Conservation (phyloP, 2,797 vertebrate genomes). For the Tauraco hartlaubi region DNA sequence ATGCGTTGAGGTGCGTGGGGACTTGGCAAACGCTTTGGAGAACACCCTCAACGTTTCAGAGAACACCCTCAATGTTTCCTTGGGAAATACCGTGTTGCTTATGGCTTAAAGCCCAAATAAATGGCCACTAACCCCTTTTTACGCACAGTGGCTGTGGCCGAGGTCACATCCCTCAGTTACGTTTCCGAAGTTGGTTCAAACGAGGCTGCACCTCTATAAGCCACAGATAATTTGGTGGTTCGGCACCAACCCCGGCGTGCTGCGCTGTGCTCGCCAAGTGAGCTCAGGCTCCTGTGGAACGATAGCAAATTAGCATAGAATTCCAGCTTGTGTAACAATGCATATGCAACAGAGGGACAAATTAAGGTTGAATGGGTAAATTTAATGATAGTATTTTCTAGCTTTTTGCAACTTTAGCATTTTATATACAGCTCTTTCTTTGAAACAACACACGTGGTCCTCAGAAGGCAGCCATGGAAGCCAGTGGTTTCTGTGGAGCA, state of each 20-base stretch:
- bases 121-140: background rate
- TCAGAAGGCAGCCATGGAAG: background rate
- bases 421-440: background rate
- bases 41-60: background rate
- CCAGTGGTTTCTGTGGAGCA: background rate
- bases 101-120: background rate
- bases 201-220: background rate
- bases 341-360: background rate
- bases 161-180: background rate
- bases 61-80: background rate
- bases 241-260: background rate
- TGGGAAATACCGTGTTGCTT: background rate
- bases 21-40: background rate
- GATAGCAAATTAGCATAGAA: background rate
- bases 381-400: background rate
- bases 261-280: background rate
- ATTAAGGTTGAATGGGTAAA: background rate
- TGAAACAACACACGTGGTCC: fast-evolving
- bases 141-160: background rate
- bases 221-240: background rate
- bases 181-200: background rate
- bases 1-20: fast-evolving
- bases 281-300: background rate
- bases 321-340: background rate
- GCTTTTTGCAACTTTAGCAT: background rate